These are phyloP conservation scores for Drosophila miranda DNA, from an alignment of 1,140 invertebrate genomes.

Conservation along the genomic window DNA sequence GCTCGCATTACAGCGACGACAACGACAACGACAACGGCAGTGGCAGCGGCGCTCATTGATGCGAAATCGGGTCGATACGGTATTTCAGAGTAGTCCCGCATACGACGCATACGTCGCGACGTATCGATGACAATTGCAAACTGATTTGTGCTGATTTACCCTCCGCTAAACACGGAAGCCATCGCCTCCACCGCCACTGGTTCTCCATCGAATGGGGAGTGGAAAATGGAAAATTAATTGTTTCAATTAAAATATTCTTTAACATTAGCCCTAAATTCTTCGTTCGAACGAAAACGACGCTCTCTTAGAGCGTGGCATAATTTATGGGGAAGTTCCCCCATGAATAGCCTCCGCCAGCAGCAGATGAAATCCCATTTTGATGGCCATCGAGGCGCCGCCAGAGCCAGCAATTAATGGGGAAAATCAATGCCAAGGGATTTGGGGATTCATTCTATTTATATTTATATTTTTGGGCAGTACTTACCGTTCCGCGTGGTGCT, in stretches of 20 bases:
- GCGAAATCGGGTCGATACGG: conserved; percentile 76
- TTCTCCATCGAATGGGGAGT: background rate
- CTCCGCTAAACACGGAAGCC: conserved; percentile 15
- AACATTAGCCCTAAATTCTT: conserved; percentile 24
- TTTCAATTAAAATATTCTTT: conserved; percentile 44
- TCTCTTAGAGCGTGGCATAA: conserved; percentile 3
- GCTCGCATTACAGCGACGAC: conserved; percentile 53
- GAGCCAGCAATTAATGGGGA: conserved; percentile 25
- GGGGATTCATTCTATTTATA: conserved; percentile 18
- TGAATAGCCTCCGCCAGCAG: conserved; percentile 13
- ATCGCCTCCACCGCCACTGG: background rate
- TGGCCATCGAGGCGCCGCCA: conserved; percentile 26
- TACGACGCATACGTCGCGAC: conserved; percentile 6
- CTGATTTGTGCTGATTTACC: conserved; percentile 31
- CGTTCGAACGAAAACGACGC: too few relatives aligned
- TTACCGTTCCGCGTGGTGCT: conserved; percentile 77
- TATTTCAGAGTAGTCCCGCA: conserved; percentile 52
- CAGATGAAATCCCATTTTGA: background rate
- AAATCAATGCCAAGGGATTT: conserved; percentile 65
- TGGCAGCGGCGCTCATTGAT: conserved; percentile 44
- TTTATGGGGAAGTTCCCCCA: conserved; percentile 29
- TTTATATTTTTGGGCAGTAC: conserved; percentile 38
- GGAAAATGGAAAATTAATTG: conserved; percentile 30
- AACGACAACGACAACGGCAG: background rate
- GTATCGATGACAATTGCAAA: conserved; percentile 63